Conservation (phyloP, 2,888 invertebrate species). For the Melieria omissa region DNA sequence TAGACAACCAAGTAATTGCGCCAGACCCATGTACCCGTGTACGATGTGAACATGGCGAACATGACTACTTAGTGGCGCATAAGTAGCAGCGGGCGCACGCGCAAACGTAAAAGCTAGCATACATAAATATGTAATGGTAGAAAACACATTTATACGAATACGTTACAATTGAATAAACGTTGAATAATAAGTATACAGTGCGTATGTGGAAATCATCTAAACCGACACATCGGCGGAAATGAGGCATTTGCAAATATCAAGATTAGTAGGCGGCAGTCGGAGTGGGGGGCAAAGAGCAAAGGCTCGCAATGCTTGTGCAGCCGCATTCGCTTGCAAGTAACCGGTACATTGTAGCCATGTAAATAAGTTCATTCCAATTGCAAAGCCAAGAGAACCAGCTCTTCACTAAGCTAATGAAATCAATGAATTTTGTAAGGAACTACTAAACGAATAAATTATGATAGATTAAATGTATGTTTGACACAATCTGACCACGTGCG, state of each 20-base stretch:
- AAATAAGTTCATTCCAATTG: conserved; percentile 37
- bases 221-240: too few relatives aligned
- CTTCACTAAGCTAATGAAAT: conserved; percentile 4
- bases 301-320: too few relatives aligned
- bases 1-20: too few relatives aligned
- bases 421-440: conserved; percentile 15
- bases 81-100: neutral
- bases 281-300: too few relatives aligned
- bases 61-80: too few relatives aligned
- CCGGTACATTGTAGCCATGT: conserved; percentile 11
- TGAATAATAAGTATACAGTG: neutral
- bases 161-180: neutral
- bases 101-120: neutral
- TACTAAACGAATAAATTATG: neutral
- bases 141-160: conserved; percentile 16
- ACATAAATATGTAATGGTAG: neutral
- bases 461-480: neutral
- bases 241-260: too few relatives aligned
- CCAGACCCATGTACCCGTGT: neutral
- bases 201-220: too few relatives aligned
- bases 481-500: neutral
- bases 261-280: too few relatives aligned
- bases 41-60: too few relatives aligned
- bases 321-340: too few relatives aligned
- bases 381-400: neutral